Evolutionary conservation across 2,113 vertebrate genomes (phyloP).

Genomic region (Mesembrinibis cayennensis): DNA sequence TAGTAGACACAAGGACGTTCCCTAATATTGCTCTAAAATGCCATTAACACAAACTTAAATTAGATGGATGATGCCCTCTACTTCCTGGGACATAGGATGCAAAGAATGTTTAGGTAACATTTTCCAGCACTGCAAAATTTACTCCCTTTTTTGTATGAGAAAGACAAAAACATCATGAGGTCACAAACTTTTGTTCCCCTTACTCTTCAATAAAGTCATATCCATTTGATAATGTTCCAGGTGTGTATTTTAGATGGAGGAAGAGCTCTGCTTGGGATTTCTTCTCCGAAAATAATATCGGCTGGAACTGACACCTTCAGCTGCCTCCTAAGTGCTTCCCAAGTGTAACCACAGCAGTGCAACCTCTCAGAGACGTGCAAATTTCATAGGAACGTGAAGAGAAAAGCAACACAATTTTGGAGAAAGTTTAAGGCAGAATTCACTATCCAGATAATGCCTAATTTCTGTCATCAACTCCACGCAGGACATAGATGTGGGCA

Average conservation of each 20-base stretch:
- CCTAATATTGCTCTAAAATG: not conserved
- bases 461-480: not conserved
- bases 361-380: not conserved
- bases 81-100: not conserved
- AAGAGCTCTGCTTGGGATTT: not conserved
- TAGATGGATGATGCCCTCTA: not conserved
- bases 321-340: not conserved
- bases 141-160: not conserved
- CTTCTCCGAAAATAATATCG: not conserved
- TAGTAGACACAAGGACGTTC: not conserved
- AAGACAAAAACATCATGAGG: not conserved
- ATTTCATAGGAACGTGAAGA: not conserved
- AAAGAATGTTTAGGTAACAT: not conserved
- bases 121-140: not conserved
- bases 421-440: not conserved
- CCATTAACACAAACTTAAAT: not conserved
- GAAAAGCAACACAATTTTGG: not conserved
- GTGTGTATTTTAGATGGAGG: not conserved
- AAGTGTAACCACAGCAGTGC: not conserved
- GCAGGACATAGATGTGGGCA: not conserved
- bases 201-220: not conserved
- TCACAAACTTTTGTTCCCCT: not conserved
- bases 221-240: not conserved
- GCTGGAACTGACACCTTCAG: not conserved
- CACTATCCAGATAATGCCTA: not conserved